Percentiles rank a stretch among this genome's conserved stretches.
Evolutionary conservation across 1,140 invertebrate genomes (phyloP).

Genomic region (Heterodera carotae): DNA sequence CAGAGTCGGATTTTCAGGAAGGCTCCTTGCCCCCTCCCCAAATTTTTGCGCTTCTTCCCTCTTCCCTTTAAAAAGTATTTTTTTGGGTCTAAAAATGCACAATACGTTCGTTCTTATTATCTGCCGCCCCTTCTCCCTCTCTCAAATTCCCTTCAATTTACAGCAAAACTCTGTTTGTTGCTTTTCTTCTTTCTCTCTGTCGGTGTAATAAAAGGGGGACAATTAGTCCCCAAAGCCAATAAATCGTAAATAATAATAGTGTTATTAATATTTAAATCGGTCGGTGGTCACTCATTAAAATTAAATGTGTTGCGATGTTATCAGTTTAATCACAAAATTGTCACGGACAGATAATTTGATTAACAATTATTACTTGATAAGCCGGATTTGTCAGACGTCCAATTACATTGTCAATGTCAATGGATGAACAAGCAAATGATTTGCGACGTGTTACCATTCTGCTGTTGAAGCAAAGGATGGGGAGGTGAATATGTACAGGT

Average conservation of each 20-base stretch:
- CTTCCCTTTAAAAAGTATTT: too few relatives aligned
- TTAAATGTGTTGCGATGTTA: background rate
- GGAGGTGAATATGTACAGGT: background rate
- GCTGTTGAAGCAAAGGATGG: background rate
- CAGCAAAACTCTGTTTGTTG: background rate
- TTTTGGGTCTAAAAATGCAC: background rate
- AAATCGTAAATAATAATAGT: background rate
- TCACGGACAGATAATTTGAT: background rate
- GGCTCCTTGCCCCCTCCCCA: too few relatives aligned
- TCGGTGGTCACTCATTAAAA: too few relatives aligned
- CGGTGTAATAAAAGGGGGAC: background rate
- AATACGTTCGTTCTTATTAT: too few relatives aligned
- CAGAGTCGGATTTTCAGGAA: too few relatives aligned
- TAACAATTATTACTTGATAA: background rate
- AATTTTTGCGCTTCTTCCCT: too few relatives aligned
- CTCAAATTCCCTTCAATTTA: background rate
- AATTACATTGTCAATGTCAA: constrained; percentile 25
- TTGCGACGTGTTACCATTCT: constrained; percentile 31
- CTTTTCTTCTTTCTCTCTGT: background rate
- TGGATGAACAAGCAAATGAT: constrained; percentile 18
- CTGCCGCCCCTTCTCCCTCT: background rate
- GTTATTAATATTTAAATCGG: background rate
- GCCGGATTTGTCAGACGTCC: constrained; percentile 2
- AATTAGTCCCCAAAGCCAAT: background rate
- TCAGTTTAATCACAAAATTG: background rate